Base-by-base conservation (phyloP, 2,797 vertebrate species). In the Chanos chanos region DNA sequence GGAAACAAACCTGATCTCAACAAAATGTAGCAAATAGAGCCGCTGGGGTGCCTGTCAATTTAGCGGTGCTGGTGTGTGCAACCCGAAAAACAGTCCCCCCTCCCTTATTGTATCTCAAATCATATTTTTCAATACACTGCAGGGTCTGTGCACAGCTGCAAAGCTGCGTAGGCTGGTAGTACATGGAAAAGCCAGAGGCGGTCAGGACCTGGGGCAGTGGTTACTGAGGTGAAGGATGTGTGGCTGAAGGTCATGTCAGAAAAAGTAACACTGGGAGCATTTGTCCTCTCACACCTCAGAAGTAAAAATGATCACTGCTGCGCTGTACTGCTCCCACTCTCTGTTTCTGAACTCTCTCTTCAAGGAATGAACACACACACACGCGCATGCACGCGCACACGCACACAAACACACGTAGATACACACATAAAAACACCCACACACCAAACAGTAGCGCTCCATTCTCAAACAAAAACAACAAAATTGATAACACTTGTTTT, bases 1-100 rank as follows among this genome's bases (percentile, higher is more conserved):
- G 45, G 66, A 56, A 72, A 69, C 66, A 22, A 27, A 43, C 48
- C 51, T 16, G 53, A 12, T 28, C 52, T 44, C 41, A 10, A 54
- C 27, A 16, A 61, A 65, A 54, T 49, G 49, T 40, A 19, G 53
- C 39, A 31, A 49, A 59, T 37, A 41, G 41, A 36, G 43, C 28
- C 21, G 58, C 30, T 22, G 28, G 58, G 18, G 6, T 21, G 7
- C 33, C 45, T 49, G 36, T 18, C 47, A 28, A 54, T 27, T 53
- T 44, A 53, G 56, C 1, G 28, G 40, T 28, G 51, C 48, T 48
- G 66, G 30, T 37, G 61, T 36, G 53, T 19, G 16, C 52, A 21
- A n/a, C 22, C n/a, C 19, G 27, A 43, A 59, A 40, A 21, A 36
- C 34, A 47, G 45, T n/a, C 10, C 1, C n/a, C n/a, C n/a, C n/a